A percentile compares a stretch with the other conserved stretches of the same genome.
Evolutionary conservation across 2,797 vertebrate genomes (phyloP).

Genomic region (Poeciliopsis paucimaculata): DNA sequence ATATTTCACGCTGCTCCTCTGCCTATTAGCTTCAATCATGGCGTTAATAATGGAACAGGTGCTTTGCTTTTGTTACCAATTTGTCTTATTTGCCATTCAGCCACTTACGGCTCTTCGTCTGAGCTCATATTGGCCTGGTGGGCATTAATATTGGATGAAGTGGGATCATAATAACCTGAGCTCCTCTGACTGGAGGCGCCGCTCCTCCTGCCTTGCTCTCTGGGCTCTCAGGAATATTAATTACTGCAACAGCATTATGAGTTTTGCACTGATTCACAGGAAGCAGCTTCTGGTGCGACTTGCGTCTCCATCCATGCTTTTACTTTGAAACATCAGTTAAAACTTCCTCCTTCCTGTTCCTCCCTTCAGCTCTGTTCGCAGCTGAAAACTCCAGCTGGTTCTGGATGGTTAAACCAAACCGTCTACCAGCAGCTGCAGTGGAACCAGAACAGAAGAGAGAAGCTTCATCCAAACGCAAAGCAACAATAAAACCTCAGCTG

Average conservation of each 20-base stretch:
- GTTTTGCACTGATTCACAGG: slow-evolving; percentile 71
- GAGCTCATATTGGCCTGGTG: slow-evolving; percentile 72
- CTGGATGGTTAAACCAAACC: no score
- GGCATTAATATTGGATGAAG: slow-evolving; percentile 83
- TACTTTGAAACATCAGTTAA: neutral
- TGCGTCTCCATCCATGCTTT: neutral
- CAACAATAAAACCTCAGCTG: no score
- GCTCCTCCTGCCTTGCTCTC: slow-evolving; percentile 41
- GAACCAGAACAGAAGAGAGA: no score
- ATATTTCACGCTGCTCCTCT: slow-evolving; percentile 56
- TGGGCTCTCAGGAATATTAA: slow-evolving; percentile 72
- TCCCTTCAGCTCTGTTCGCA: slow-evolving; percentile 61
- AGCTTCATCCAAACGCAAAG: no score
- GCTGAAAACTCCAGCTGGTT: neutral
- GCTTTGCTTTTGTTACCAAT: slow-evolving; percentile 76
- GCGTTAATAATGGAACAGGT: slow-evolving; percentile 73
- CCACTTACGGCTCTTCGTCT: slow-evolving; percentile 74
- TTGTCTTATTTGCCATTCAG: slow-evolving; percentile 73
- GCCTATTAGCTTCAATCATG: slow-evolving; percentile 69
- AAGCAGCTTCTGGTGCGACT: slow-evolving; percentile 34
- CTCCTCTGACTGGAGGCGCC: slow-evolving; percentile 60
- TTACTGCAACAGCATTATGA: slow-evolving; percentile 70
- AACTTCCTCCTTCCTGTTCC: neutral
- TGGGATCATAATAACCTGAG: slow-evolving; percentile 74
- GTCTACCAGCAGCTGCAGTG: no score